Evolutionary conservation across 2,888 invertebrate genomes (phyloP).

Genomic region (Helleia helle): DNA sequence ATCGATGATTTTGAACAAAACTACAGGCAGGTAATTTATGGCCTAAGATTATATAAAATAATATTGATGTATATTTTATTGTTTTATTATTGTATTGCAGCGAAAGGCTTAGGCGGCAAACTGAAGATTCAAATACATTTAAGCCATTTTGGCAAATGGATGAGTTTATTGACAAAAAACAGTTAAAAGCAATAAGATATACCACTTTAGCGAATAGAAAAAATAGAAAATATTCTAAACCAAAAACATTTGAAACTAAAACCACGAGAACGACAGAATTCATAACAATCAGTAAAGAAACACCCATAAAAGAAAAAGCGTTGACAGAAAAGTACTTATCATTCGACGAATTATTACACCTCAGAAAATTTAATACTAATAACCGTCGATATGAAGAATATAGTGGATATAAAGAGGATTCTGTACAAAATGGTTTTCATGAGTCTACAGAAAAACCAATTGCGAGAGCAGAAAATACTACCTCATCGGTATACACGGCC

Average conservation of each 20-base stretch:
- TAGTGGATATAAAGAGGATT: slow-evolving; percentile 17
- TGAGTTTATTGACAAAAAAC: slow-evolving; percentile 29
- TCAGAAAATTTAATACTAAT: slow-evolving; percentile 37
- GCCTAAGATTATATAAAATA: neutral
- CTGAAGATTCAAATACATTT: slow-evolving; percentile 29
- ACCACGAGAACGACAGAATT: slow-evolving; percentile 34
- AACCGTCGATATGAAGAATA: slow-evolving; percentile 16
- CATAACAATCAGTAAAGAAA: slow-evolving; percentile 40
- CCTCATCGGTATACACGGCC: slow-evolving; percentile 32
- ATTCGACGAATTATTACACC: slow-evolving; percentile 59
- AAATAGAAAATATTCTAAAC: slow-evolving; percentile 16
- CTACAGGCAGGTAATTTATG: slow-evolving; percentile 31
- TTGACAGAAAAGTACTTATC: slow-evolving; percentile 58
- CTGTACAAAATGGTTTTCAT: too few relatives aligned
- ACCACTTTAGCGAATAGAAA: slow-evolving; percentile 42
- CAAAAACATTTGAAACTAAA: slow-evolving; percentile 27
- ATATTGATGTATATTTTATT: slow-evolving; percentile 13
- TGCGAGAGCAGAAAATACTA: slow-evolving; percentile 9
- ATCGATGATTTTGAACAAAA: slow-evolving; percentile 14
- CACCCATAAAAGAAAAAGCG: slow-evolving; percentile 19
- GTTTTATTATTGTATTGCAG: slow-evolving; percentile 28
- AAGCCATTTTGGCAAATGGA: slow-evolving; percentile 55
- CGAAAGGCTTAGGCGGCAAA: slow-evolving; percentile 37
- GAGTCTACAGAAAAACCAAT: neutral
- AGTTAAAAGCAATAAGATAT: slow-evolving; percentile 40